Conservation (phyloP, 2,888 invertebrate species). For the Scotopteryx bipunctaria region DNA sequence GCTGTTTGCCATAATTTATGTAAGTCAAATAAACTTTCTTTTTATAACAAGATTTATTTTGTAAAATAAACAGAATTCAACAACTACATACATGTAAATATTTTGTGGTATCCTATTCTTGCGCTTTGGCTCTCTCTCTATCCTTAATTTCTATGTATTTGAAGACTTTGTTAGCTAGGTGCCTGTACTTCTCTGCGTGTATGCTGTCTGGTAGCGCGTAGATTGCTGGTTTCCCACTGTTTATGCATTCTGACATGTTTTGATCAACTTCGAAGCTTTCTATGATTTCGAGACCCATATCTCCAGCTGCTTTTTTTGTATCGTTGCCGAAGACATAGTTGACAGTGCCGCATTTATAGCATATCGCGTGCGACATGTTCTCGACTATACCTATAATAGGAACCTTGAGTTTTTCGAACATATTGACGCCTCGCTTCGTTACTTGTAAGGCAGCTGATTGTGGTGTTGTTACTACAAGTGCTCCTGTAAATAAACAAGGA, state of each 20-base stretch:
- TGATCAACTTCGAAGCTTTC: conserved; percentile 89
- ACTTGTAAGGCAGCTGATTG: conserved; percentile 94
- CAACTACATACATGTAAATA: conserved; percentile 45
- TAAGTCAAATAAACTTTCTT: conserved; percentile 30
- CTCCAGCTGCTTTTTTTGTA: conserved; percentile 83
- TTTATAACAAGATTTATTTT: conserved; percentile 54
- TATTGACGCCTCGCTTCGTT: conserved; percentile 91
- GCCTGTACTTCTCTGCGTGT: conserved; percentile 75
- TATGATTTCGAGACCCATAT: conserved; percentile 86
- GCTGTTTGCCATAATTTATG: conserved; percentile 11
- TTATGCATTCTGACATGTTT: conserved; percentile 87
- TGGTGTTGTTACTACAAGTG: conserved; percentile 96
- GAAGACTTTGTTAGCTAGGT: conserved; percentile 72
- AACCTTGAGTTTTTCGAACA: conserved; percentile 93
- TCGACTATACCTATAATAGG: conserved; percentile 94
- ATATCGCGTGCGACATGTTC: conserved; percentile 93
- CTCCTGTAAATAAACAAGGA: conserved; percentile 79
- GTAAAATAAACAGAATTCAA: conserved; percentile 58
- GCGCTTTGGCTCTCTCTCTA: conserved; percentile 53
- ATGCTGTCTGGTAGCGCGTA: conserved; percentile 84
- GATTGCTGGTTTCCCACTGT: conserved; percentile 90
- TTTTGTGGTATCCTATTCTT: conserved; percentile 50
- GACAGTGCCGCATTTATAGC: conserved; percentile 89
- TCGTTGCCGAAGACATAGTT: conserved; percentile 89
- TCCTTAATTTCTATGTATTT: conserved; percentile 71